Conservation (phyloP, 2,797 vertebrate species). For the Aselliscus stoliczkanus region DNA sequence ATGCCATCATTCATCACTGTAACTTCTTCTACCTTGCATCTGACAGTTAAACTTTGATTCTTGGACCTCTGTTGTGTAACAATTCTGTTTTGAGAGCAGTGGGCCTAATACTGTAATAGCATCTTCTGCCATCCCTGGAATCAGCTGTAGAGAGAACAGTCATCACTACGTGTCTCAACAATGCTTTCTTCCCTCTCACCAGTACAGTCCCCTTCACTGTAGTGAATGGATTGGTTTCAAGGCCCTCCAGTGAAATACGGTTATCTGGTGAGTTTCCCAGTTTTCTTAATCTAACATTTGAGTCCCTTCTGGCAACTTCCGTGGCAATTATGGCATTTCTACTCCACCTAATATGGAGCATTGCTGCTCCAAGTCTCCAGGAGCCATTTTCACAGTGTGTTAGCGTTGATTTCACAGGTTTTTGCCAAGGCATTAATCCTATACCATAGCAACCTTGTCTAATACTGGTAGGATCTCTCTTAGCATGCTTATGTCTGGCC, state of each 20-base stretch:
- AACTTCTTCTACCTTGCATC: not conserved
- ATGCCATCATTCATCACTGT: not conserved
- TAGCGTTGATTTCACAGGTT: not conserved
- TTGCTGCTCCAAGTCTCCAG: not conserved
- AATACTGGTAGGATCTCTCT: not conserved
- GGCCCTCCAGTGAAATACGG: not conserved
- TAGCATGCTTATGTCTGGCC: not conserved
- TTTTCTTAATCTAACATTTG: not conserved
- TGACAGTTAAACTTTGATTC: not conserved
- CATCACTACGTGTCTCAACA: not conserved
- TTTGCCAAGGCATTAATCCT: not conserved
- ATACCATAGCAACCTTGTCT: not conserved
- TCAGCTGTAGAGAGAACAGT: not conserved
- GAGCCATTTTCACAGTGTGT: not conserved
- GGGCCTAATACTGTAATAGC: not conserved
- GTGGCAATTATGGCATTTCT: not conserved
- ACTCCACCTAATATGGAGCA: not conserved
- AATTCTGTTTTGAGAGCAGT: not conserved
- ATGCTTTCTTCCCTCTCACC: not conserved
- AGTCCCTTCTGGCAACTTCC: not conserved
- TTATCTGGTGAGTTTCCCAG: not conserved
- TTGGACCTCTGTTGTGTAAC: not conserved
- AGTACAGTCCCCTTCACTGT: not conserved
- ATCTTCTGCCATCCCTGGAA: not conserved
- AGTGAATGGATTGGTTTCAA: not conserved